Evolutionary conservation across 2,888 invertebrate species (phyloP), one percentile per base, ranked within the genome.

Genomic region (Brachycybe producta): DNA sequence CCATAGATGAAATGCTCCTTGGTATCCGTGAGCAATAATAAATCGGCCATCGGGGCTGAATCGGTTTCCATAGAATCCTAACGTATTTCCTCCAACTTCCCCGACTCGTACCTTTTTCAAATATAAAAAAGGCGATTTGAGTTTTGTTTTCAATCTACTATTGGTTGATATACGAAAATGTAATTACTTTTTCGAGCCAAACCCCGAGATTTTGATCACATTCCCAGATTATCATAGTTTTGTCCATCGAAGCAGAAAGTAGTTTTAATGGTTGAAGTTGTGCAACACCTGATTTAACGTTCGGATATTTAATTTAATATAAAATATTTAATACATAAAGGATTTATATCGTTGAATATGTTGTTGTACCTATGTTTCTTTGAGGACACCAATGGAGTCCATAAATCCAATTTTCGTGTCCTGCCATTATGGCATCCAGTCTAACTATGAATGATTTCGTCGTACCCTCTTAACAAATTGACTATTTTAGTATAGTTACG

Each of bases 351-450:
- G n/a, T n/a, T n/a, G n/a, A n/a, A n/a, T n/a, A n/a, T n/a, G n/a
- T 41, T 41, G 11, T 1, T 3, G 41, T 17, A 13, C 26, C 13
- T 13, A 11, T 27, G 11, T 21, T 42, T 28, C 27, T 50, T 49
- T 23, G 13, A 0, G 75, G 76, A 58, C 79, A 76, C 92, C 92
- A 94, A 58, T 82, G 75, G 0, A 91, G 77, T n/a, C 86, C 84
- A 65, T 91, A 91, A 41, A 95, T 79, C 92, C 94, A 94, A 11
- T 83, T 84, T 61, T 92, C 92, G 62, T 97, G 95, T 0, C 91
- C 92, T 50, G 78, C 77, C 3, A 95, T 69, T 24, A 95, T 82
- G 0, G 92, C 85, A 56, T 92, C 92, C 50, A 91, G 0, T 76
- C 75, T 70, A 77, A 80, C 62, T 7, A 11, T 28, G n/a, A 47